These are phyloP conservation scores for Zonitis immaculata DNA, from an alignment of 2,888 invertebrate species.

Conservation along the genomic window DNA sequence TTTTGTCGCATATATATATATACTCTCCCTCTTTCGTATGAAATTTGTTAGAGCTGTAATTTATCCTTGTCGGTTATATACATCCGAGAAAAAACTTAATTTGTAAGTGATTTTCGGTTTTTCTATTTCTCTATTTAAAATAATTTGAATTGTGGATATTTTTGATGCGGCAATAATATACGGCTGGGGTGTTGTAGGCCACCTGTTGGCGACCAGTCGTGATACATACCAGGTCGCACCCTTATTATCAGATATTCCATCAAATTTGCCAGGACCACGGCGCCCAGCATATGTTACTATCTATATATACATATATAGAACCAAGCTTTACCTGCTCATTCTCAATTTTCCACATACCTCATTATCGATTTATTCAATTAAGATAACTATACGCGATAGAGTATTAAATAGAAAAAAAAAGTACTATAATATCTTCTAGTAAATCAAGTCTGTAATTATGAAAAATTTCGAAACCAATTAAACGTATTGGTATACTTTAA, in stretches of 20 bases:
- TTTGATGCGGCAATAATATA: background rate
- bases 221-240: conserved; percentile 22
- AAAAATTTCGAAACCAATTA: background rate
- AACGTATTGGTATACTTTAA: background rate
- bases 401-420: background rate
- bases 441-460: background rate
- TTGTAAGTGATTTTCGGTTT: too few relatives aligned
- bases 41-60: conserved; percentile 34
- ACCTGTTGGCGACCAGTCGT: conserved; percentile 17
- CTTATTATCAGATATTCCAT: conserved; percentile 20
- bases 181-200: conserved; percentile 8
- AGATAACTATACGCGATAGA: conserved; percentile 2
- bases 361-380: conserved; percentile 14
- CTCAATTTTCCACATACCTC: conserved; percentile 10
- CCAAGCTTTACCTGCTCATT: conserved; percentile 3
- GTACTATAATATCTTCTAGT: background rate
- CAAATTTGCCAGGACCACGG: conserved; percentile 12
- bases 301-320: too few relatives aligned
- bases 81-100: conserved; percentile 30
- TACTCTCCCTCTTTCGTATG: conserved; percentile 18
- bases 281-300: conserved; percentile 14
- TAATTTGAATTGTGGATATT: background rate
- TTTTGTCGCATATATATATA: conserved; percentile 24
- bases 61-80: conserved; percentile 28
- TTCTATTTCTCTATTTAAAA: too few relatives aligned